Percentiles rank a stretch among this genome's conserved stretches.
These are phyloP conservation scores for Myopa tessellatipennis DNA, from an alignment of 2,888 invertebrate species.

Conservation along the genomic window DNA sequence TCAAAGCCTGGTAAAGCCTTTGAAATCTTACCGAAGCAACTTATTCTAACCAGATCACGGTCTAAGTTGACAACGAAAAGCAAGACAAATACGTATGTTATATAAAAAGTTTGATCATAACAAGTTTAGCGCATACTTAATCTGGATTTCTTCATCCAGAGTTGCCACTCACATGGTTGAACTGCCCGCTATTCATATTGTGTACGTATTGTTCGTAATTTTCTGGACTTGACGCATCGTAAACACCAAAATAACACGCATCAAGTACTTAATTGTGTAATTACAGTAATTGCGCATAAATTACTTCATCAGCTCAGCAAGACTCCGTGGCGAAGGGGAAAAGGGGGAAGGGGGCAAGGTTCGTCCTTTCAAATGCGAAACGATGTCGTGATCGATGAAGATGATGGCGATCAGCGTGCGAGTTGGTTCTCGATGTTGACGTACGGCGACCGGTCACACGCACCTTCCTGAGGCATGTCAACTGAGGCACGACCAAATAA, in stretches of 20 bases:
- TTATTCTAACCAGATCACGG: too few relatives aligned
- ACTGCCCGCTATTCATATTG: not conserved
- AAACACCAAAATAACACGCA: constrained; percentile 38
- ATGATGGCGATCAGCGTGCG: not conserved
- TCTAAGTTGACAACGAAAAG: too few relatives aligned
- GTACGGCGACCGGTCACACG: constrained; percentile 41
- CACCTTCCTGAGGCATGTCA: constrained; percentile 36
- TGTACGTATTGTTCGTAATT: not conserved
- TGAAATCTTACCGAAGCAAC: not conserved
- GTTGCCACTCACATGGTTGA: not conserved
- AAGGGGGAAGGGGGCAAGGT: not conserved
- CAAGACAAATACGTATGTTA: too few relatives aligned
- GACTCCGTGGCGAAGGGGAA: not conserved
- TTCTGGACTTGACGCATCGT: constrained; percentile 22
- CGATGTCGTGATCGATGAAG: constrained; percentile 34
- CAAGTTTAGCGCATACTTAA: too few relatives aligned
- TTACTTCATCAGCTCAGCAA: constrained; percentile 52
- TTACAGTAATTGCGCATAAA: constrained; percentile 54
- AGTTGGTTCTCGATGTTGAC: constrained; percentile 31
- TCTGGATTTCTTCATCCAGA: not conserved
- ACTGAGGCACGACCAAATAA: constrained; percentile 11
- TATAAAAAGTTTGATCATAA: too few relatives aligned
- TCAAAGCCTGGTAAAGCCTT: not conserved
- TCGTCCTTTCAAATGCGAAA: not conserved
- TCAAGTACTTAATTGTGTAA: constrained; percentile 50